phyloP scores from a whole-genome alignment of 2,888 invertebrate species.

The Parasteatoda lunata region DNA sequence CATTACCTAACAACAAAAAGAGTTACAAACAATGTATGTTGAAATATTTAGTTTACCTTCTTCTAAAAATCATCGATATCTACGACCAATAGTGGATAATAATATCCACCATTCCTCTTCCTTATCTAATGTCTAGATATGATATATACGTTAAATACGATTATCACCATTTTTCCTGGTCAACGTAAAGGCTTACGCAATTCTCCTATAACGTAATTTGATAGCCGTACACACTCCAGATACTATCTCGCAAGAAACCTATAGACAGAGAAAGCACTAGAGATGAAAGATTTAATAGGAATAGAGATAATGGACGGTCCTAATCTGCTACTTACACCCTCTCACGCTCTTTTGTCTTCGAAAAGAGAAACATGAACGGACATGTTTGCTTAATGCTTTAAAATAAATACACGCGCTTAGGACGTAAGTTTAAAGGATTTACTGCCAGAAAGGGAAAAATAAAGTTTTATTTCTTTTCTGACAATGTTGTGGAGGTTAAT shows the following conservation, averaged over 20 bases:
- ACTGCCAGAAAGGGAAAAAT: too few relatives aligned
- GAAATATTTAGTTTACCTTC: too few relatives aligned
- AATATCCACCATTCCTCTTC: not conserved
- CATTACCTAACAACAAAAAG: too few relatives aligned
- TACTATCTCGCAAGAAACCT: not conserved
- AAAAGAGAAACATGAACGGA: too few relatives aligned
- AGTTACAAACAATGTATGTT: too few relatives aligned
- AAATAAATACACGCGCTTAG: too few relatives aligned
- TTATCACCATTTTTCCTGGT: constrained; percentile 24
- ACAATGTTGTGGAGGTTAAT: too few relatives aligned
- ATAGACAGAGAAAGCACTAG: not conserved
- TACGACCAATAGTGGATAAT: too few relatives aligned
- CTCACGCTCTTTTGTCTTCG: not conserved
- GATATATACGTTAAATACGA: constrained; percentile 46
- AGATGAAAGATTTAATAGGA: not conserved
- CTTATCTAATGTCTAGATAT: constrained; percentile 25
- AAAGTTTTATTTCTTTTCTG: too few relatives aligned
- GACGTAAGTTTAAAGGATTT: too few relatives aligned
- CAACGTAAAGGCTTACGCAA: not conserved
- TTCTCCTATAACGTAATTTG: not conserved
- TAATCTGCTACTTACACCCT: not conserved
- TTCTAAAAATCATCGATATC: too few relatives aligned
- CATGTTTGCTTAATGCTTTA: too few relatives aligned
- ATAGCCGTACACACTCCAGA: not conserved
- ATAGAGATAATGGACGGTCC: not conserved